Conservation (phyloP, 2,113 vertebrate genomes). For the Zeus faber region DNA sequence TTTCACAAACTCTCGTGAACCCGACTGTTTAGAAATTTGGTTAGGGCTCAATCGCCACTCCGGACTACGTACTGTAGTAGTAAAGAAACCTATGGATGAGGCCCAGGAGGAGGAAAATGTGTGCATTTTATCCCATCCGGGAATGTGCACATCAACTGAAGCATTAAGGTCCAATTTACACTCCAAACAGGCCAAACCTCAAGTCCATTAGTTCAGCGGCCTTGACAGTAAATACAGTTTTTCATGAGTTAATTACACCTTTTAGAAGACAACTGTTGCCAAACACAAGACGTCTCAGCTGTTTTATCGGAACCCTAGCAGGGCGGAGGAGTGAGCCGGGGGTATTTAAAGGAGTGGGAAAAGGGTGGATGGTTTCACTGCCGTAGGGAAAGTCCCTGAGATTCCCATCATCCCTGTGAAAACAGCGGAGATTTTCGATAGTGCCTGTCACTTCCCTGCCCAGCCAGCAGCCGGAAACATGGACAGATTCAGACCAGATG, state of each 20-base stretch:
- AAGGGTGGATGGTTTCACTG: conserved; percentile 71
- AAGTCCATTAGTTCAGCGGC: conserved; percentile 56
- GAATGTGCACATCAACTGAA: conserved; percentile 44
- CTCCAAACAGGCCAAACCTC: conserved; percentile 56
- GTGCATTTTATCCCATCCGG: conserved; percentile 22
- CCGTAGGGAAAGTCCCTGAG: conserved; percentile 75
- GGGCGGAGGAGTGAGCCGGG: conserved; percentile 33
- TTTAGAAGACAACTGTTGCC: conserved; percentile 61
- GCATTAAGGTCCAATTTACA: conserved; percentile 57
- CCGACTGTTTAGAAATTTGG: no score
- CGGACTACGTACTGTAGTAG: no score
- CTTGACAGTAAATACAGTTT: conserved; percentile 66
- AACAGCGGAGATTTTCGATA: conserved; percentile 75
- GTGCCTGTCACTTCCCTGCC: conserved; percentile 75
- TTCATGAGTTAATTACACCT: conserved; percentile 66
- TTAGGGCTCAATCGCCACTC: no score
- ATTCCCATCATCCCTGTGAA: conserved; percentile 76
- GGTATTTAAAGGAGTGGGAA: conserved; percentile 69
- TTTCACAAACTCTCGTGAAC: no score
- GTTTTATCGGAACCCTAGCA: conserved; percentile 67
- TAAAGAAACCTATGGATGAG: conserved; percentile 17
- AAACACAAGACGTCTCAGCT: conserved; percentile 71
- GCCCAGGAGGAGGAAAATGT: no score
- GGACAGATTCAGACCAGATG: conserved; percentile 78
- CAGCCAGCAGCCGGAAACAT: conserved; percentile 70